phyloP scores from a whole-genome alignment of 2,888 invertebrate species.

The Oscheius sp. region DNA sequence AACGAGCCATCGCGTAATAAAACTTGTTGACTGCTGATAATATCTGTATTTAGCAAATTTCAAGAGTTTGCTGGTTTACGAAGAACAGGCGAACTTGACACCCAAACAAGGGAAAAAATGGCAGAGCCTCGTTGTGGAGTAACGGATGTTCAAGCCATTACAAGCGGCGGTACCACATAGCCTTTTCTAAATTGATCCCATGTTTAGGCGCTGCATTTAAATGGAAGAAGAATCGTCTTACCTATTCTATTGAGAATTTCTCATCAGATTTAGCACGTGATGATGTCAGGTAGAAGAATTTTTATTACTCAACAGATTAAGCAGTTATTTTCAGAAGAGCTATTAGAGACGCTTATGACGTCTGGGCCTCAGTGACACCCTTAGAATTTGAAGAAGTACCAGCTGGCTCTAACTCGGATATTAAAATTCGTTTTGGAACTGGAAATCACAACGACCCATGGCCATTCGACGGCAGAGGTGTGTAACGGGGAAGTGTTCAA shows the following conservation, averaged over 20 bases:
- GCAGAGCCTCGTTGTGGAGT: conserved; percentile 70
- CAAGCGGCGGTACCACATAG: conserved; percentile 37
- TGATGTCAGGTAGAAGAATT: conserved; percentile 53
- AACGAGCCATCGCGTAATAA: conserved; percentile 56
- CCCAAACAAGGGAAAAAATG: conserved; percentile 69
- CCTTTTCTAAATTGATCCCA: too few species aligned
- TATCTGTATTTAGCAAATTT: conserved; percentile 62
- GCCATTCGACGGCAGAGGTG: conserved; percentile 70
- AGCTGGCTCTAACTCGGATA: conserved; percentile 48
- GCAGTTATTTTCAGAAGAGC: conserved; percentile 56
- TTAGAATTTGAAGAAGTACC: conserved; percentile 67
- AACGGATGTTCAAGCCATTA: conserved; percentile 62
- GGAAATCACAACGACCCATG: conserved; percentile 70
- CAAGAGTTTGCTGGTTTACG: conserved; percentile 71
- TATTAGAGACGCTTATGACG: conserved; percentile 67
- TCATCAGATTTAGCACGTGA: conserved; percentile 66
- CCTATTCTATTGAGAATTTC: conserved; percentile 68
- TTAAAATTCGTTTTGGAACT: conserved; percentile 68
- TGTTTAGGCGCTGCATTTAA: conserved; percentile 64
- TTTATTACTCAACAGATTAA: conserved; percentile 1
- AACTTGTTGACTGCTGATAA: not conserved
- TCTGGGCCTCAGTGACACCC: conserved; percentile 64
- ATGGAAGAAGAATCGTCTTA: conserved; percentile 67
- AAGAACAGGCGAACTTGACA: conserved; percentile 67
- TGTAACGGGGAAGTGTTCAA: not conserved